phyloP scores from a whole-genome alignment of 2,113 vertebrate genomes.

The Malaclemys terrapin region DNA sequence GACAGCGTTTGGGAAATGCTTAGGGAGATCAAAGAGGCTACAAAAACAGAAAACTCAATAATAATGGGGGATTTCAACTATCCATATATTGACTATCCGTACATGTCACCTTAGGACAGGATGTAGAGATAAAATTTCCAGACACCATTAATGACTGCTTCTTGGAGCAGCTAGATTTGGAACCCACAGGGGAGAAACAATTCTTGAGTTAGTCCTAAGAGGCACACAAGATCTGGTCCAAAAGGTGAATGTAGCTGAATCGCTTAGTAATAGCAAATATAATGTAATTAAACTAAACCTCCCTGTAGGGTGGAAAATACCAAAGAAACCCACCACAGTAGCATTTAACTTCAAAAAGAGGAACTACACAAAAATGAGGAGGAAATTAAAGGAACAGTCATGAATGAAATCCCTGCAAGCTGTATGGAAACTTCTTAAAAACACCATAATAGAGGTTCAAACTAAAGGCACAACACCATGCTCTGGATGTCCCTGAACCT shows the following conservation, averaged over 20 bases:
- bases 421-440: neutral
- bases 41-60: neutral
- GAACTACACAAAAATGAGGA: neutral
- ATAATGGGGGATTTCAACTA: neutral
- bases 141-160: neutral
- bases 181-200: neutral
- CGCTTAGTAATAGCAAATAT: neutral
- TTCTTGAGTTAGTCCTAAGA: neutral
- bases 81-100: neutral
- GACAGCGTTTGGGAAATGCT: too few relatives aligned
- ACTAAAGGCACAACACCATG: neutral
- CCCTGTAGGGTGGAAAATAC: neutral
- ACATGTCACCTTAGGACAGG: neutral
- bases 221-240: neutral
- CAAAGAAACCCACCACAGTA: neutral
- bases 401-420: neutral
- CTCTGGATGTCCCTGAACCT: neutral
- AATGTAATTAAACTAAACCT: neutral
- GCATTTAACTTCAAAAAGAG: neutral
- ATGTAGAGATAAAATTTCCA: neutral
- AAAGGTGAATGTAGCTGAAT: neutral
- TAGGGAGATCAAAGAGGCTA: neutral
- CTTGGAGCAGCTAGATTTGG: neutral
- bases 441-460: neutral
- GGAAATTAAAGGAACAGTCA: neutral